phyloP scores from a whole-genome alignment of 35 echinoderm and acorn worm species.

The Lytechinus pictus region DNA sequence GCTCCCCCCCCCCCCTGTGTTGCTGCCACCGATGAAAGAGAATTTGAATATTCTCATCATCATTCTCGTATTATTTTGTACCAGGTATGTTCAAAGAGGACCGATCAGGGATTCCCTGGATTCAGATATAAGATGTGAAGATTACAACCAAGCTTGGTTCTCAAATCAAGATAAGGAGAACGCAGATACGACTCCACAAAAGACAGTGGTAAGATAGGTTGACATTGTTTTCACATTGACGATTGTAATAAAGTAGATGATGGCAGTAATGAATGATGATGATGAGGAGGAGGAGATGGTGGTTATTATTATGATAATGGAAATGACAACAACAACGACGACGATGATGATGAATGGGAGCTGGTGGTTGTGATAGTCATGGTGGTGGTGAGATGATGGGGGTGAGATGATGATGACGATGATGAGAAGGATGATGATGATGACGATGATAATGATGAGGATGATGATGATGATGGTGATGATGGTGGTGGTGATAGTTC shows the following conservation, averaged over 20 bases:
- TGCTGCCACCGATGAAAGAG: neutral
- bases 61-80: neutral
- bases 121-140: neutral
- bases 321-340: neutral
- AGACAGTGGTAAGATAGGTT: constrained; percentile 27
- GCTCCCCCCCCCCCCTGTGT: no score
- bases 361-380: neutral
- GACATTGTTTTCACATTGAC: neutral
- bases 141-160: constrained; percentile 11
- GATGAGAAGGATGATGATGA: neutral
- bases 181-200: neutral
- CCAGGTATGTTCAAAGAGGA: constrained; percentile 28
- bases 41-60: neutral
- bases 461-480: neutral
- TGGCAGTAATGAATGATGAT: neutral
- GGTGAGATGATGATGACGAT: neutral
- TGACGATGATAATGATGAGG: neutral
- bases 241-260: neutral
- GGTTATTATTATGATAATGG: neutral
- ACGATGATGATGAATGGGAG: neutral
- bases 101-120: neutral
- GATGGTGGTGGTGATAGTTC: neutral
- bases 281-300: neutral
- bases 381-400: neutral
- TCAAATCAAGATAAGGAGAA: neutral